Evolutionary conservation across 2,797 vertebrate species (phyloP), one percentile per base, ranked within the genome.

Genomic region (Lepus oiostolus): DNA sequence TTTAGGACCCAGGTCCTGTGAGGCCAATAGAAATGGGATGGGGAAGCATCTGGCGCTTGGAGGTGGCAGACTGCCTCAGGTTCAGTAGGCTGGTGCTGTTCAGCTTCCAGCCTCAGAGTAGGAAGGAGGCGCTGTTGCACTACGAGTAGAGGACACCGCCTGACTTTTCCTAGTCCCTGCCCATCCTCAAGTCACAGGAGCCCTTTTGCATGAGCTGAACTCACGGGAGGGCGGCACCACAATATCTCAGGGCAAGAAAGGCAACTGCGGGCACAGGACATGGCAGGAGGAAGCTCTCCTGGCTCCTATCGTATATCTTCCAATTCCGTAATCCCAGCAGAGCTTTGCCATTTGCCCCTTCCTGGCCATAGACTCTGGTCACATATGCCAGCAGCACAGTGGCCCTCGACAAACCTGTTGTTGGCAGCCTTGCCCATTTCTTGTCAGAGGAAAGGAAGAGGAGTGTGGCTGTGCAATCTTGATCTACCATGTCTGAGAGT

Each of bases 11-110:
- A 38, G 21, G 10, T 58, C 6, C 72, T 80, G 22, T 6, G 12
- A 70, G 50, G 17, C 30, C 19, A 0, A 72, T 7, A 0, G 13
- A 70, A 11, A 17, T 9, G 7, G 8, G 4, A 1, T n/a, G 42
- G 50, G n/a, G 1, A 42, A 0, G 10, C 70, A 24, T 8, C 47
- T 58, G 21, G 38, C 38, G 5, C 1, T 0, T 22, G 0, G 4
- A 1, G 0, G 26, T 32, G n/a, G 24, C 72, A 60, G 28, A 30
- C 6, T 26, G 14, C 58, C 35, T 26, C 54, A 2, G 47, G 17
- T 9, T 80, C 21, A 68, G 35, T 87, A 5, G 1, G 5, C 50
- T 17, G 65, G 21, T 95, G 94, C 76, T 81, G 32, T 95, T 97
- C 67, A 67, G 19, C 52, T 28, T 84, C 50, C 8, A 19, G 85